These are phyloP conservation scores for Hydrochoerus hydrochaeris DNA, from an alignment of 2,113 vertebrate genomes.

Conservation along the genomic window DNA sequence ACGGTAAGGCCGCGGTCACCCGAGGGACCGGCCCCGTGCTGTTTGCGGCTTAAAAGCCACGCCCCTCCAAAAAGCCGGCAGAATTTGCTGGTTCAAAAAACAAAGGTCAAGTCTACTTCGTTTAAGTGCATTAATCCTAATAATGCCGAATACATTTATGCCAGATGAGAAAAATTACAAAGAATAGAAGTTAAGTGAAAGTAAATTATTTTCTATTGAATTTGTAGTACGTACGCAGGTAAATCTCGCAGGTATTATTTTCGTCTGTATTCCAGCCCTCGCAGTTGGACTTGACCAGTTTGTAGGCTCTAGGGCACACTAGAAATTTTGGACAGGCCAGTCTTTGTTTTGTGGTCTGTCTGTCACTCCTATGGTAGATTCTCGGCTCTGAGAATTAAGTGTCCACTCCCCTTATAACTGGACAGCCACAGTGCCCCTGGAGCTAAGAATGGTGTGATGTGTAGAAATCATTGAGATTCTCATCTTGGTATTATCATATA, in stretches of 20 bases:
- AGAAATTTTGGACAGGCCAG: neutral
- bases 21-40: too few species aligned
- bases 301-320: neutral
- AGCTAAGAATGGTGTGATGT: neutral
- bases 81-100: neutral
- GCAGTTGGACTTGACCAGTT: neutral
- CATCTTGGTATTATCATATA: neutral
- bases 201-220: neutral
- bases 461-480: neutral
- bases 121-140: neutral
- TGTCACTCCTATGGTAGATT: neutral
- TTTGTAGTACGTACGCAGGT: neutral
- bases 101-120: neutral
- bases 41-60: neutral
- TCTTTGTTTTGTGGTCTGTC: neutral
- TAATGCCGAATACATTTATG: neutral
- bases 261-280: neutral
- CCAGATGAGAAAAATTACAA: neutral
- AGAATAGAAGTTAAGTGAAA: neutral
- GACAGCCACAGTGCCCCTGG: neutral
- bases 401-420: neutral
- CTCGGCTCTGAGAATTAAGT: neutral
- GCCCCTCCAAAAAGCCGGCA: neutral
- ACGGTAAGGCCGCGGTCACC: conserved; percentile 88
- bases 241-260: neutral